These are phyloP conservation scores for Ecdyonurus torrentis DNA, from an alignment of 2,888 invertebrate genomes.

Conservation along the genomic window DNA sequence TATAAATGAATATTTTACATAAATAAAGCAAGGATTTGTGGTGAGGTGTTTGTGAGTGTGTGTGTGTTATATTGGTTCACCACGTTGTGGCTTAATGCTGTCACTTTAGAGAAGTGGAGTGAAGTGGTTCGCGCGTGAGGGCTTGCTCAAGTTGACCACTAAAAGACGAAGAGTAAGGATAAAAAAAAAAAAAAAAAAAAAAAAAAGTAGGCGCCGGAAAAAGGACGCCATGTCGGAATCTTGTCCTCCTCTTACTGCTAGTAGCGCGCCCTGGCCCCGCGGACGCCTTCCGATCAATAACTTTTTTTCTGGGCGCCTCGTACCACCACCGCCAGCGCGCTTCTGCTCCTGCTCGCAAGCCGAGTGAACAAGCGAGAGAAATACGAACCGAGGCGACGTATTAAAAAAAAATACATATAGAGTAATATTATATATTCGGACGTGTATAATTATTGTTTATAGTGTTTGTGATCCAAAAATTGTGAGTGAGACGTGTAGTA, in stretches of 20 bases:
- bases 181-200: too few species aligned
- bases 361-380: neutral
- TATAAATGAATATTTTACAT: too few species aligned
- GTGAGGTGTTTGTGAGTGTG: too few species aligned
- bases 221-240: neutral
- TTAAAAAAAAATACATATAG: too few species aligned
- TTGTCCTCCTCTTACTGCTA: neutral
- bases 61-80: neutral
- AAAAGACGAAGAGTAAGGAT: neutral
- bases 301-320: constrained; percentile 4
- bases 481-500: too few species aligned
- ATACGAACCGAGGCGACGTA: neutral
- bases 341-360: neutral
- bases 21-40: neutral
- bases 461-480: too few species aligned
- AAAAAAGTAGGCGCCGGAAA: neutral
- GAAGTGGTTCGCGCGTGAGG: neutral
- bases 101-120: neutral
- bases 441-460: too few species aligned
- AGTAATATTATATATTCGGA: too few species aligned
- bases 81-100: neutral
- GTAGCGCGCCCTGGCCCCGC: neutral
- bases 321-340: neutral
- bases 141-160: neutral
- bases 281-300: constrained; percentile 2